Conservation (phyloP, 1,140 invertebrate genomes). For the Oryzaephilus surinamensis region DNA sequence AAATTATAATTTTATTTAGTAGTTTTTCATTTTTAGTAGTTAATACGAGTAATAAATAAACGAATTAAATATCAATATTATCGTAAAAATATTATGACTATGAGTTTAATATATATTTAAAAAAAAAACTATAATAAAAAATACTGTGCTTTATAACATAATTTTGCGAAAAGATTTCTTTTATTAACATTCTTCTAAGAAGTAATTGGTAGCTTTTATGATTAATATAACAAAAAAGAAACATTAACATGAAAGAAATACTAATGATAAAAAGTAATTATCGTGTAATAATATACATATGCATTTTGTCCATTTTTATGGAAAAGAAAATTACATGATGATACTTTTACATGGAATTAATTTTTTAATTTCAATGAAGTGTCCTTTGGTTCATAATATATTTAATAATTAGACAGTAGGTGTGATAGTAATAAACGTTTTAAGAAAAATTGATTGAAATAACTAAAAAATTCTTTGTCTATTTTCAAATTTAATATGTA, state of each 20-base stretch:
- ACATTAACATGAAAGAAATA: no score
- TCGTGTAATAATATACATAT: neutral
- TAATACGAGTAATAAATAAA: neutral
- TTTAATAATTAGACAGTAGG: slow-evolving; percentile 10
- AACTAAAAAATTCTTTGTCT: slow-evolving; percentile 13
- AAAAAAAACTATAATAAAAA: neutral
- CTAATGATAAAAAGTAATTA: no score
- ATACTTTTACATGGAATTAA: neutral
- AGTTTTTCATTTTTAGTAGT: neutral
- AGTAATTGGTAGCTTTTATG: neutral
- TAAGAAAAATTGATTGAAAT: slow-evolving; percentile 10
- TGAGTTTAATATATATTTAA: neutral
- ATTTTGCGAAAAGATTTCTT: neutral
- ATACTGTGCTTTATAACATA: slow-evolving; percentile 1
- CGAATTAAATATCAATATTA: neutral
- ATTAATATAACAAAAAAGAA: no score
- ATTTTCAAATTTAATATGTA: slow-evolving; percentile 18
- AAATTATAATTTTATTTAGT: neutral
- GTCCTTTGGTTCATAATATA: slow-evolving; percentile 13
- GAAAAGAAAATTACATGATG: neutral
- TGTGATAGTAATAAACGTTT: slow-evolving; percentile 14
- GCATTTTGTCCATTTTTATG: neutral
- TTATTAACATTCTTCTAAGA: neutral
- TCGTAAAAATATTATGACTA: neutral
- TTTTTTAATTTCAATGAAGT: slow-evolving; percentile 9